Evolutionary conservation across 2,797 vertebrate genomes (phyloP), one percentile per base, ranked within the genome.

Genomic region (Chaenodraco wilsoni): DNA sequence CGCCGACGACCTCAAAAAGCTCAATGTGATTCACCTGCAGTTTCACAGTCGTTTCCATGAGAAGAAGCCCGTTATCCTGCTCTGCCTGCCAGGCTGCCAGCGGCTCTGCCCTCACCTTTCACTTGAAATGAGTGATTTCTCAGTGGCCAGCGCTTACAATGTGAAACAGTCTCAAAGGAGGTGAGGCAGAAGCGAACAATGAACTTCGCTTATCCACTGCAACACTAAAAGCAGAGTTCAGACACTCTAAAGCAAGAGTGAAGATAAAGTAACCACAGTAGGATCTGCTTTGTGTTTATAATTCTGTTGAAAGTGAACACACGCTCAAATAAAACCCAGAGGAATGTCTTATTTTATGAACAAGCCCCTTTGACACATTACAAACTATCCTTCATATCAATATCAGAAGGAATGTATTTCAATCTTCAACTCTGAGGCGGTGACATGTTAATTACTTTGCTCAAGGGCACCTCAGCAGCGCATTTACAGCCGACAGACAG

Each of bases 381-480:
- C 45, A 49, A 63, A 23, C 33, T 3, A 52, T 7, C 1, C 40
- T 45, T 33, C 31, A 17, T n/a, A 50, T 55, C 12, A 23, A 31
- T 17, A 43, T 55, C 14, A 41, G 41, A 54, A 6, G 8, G n/a
- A 41, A n/a, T 17, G 4, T 33, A 19, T 40, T 41, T 46, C 5
- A 16, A 44, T 8, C 19, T 46, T 11, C 14, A 45, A 17, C 15
- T 50, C 40, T 46, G 41, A 33, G 45, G 27, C 10, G 43, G 27
- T 78, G 60, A 45, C 46, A 64, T 41, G 40, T 67, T 76, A 78
- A 88, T 69, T 69, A 46, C 61, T 17, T 74, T 76, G 74, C 79
- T 81, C 72, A 88, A 85, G 73, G 76, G 77, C 84, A 83, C 78
- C 63, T 70, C 79, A 4, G 5, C 77, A 76, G 79, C 46, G 46